Conservation (phyloP, 2,797 vertebrate species). For the Hippocampus kuda region DNA sequence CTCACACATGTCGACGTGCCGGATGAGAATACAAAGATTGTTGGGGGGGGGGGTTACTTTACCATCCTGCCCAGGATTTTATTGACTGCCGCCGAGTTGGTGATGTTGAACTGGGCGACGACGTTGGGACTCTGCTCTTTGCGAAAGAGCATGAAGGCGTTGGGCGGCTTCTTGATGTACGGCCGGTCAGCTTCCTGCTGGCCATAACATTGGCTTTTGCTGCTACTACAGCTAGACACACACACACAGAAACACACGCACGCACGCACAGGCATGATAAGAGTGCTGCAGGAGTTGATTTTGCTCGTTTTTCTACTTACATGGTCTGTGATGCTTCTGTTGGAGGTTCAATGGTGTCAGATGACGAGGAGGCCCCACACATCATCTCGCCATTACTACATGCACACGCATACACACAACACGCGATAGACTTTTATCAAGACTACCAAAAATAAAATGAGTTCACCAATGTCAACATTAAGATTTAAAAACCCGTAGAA, state of each 20-base stretch:
- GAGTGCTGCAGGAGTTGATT: not conserved
- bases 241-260: too few relatives aligned
- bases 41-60: not conserved
- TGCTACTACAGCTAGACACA: not conserved
- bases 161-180: constrained; percentile 9
- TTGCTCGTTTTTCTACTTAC: not conserved
- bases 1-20: too few relatives aligned
- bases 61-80: constrained; percentile 8
- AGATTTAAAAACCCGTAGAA: too few relatives aligned
- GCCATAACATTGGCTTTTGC: not conserved
- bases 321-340: too few relatives aligned
- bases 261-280: not conserved
- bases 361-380: not conserved
- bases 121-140: constrained; percentile 8
- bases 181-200: not conserved
- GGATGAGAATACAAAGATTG: not conserved
- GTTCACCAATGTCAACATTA: not conserved
- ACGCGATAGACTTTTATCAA: not conserved
- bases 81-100: constrained; percentile 6
- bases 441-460: not conserved
- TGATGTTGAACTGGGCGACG: constrained; percentile 5
- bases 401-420: not conserved
- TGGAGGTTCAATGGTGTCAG: not conserved
- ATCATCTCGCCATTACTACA: not conserved
- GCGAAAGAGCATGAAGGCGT: constrained; percentile 11